Evolutionary conservation across 2,113 vertebrate genomes (phyloP).

Genomic region (Microcebus tavaratra): DNA sequence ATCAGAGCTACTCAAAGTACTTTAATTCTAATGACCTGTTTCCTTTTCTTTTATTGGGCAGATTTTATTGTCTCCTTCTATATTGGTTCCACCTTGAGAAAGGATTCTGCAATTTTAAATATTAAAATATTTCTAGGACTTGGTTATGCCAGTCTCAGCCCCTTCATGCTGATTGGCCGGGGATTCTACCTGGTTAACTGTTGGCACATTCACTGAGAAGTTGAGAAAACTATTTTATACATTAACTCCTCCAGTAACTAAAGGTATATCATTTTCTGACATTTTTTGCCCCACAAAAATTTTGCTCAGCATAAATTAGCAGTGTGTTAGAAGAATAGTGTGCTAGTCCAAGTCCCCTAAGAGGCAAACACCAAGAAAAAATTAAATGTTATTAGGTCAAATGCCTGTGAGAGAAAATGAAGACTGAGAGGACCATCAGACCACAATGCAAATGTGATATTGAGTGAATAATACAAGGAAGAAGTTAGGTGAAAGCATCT

Average conservation of each 20-base stretch:
- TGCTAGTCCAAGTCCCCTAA: too few species aligned
- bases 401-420: background rate
- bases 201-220: too few species aligned
- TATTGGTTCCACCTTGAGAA: background rate
- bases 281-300: too few species aligned
- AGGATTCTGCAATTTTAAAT: background rate
- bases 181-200: too few species aligned
- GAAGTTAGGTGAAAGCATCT: background rate
- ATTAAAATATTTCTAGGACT: background rate
- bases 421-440: background rate
- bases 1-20: background rate
- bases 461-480: background rate
- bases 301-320: too few species aligned
- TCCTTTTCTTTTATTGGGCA: conserved; percentile 17
- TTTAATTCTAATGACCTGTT: background rate
- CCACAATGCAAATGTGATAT: background rate
- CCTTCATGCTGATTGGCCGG: background rate
- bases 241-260: too few species aligned
- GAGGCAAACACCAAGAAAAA: too few species aligned
- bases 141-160: background rate
- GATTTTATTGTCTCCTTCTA: background rate
- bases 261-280: too few species aligned
- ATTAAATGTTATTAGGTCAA: too few species aligned
- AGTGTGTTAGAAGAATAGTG: too few species aligned
- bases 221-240: too few species aligned